Base-by-base conservation (phyloP, 2,888 invertebrate genomes). In the Xanthia togata region DNA sequence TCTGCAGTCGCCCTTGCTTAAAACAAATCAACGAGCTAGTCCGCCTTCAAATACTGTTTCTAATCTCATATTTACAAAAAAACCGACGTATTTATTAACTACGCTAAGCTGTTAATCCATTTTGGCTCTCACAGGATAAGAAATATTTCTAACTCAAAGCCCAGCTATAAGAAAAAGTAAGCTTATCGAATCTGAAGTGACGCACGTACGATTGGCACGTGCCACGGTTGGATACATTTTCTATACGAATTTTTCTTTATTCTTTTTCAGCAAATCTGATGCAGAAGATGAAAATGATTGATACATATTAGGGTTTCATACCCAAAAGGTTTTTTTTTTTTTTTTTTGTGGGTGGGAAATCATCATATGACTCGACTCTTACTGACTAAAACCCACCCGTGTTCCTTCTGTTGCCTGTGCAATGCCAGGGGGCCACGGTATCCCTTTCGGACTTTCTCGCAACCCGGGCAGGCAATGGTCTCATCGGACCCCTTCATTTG, bases 151-250 rank as follows among this genome's bases (percentile, higher is more conserved):
- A n/a, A 72, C 55, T 55, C 44, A 67, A 82, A 78, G 26, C 31
- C 31, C 8, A 17, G 41, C 14, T 63, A 23, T 47, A 41, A 17
- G 57, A 57, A 50, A 55, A 68, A 35, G 35, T 35, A 41, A 63
- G 57, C 55, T 83, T 83, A 69, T 78, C 82, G 67, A 17, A 50
- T 26, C 17, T 47, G 6, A 64, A 31, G 53, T 77, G 79, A 77
- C 83, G 79, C 79, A 64, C 50, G 38, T 38, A 69, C 23, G 17
- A 41, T 1, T 44, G 83, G 68, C 83, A 77, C 78, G 78, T 77
- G 63, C 26, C 38, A 59, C 1, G 12, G 1, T n/a, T 31, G 11
- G 23, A 14, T 35, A 57, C 8, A 14, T 41, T 41, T 38, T 47
- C 26, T 63, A 68, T 75, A 75, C 6, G 55, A 35, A n/a, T n/a